Evolutionary conservation across 2,113 vertebrate species (phyloP), one percentile per base, ranked within the genome.

Genomic region (Syngnathus typhle): DNA sequence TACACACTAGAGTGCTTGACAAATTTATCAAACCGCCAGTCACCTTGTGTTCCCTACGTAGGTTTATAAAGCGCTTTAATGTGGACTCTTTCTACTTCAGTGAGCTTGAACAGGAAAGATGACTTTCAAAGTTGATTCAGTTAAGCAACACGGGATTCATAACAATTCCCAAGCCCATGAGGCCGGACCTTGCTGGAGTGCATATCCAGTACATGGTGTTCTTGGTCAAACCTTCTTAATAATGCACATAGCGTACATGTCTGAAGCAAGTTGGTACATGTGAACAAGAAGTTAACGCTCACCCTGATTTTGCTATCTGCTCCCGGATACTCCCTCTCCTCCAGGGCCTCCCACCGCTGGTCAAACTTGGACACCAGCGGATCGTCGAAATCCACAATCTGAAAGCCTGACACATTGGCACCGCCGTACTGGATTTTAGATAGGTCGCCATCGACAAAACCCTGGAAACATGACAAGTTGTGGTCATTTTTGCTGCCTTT

Each of bases 391-490:
- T 99, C 97, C 51, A 99, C 97, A 27, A 99, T 99, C 86, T 99
- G 97, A 90, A 99, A 99, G 78, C 97, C 97, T 46, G 97, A 99
- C 59, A 99, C 96, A 1, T 99, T 99, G 59, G 97, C 96, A 52
- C 97, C 97, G 63, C 97, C 97, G 73, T 99, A 99, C 77, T 99
- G 97, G 87, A 99, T 98, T 90, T 99, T 99, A 71, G 96, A 92
- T 60, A 99, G 83, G 80, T 99, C 97, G 71, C 96, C 96, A 73
- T 99, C 97, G 60, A 95, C 92, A 86, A 99, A 99, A 62, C 97
- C 97, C 97, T 99, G 76, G 55, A 82, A 79, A 64, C 15, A 54
- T 7, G 1, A 58, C 51, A 73, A 47, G 0, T 1, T 21, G 7
- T 27, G 18, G 19, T 5, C 11, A 13, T 36, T 23, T 11, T 37